Evolutionary conservation across 2,113 vertebrate genomes (phyloP).

Genomic region (Callocephalon fimbriatum): DNA sequence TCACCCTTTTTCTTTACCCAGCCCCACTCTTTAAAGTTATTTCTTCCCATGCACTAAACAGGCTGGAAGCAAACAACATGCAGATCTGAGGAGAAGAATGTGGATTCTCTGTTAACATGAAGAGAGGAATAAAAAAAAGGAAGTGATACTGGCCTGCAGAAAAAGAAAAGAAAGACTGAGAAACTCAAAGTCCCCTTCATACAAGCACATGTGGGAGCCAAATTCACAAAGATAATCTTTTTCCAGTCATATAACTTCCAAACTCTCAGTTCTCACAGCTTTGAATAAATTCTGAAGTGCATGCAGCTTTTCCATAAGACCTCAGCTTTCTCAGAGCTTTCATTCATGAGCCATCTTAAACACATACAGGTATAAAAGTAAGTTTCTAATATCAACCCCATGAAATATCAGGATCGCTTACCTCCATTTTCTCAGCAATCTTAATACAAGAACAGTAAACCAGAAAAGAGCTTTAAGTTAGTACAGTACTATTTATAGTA

Average conservation of each 20-base stretch:
- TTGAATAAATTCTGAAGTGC: neutral
- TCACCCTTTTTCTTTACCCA: neutral
- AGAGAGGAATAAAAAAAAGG: neutral
- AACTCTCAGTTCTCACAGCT: neutral
- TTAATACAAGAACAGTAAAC: neutral
- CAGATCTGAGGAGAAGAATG: neutral
- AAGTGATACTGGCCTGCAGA: neutral
- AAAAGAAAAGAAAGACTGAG: neutral
- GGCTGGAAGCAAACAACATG: neutral
- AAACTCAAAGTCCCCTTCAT: neutral
- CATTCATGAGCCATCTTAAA: neutral
- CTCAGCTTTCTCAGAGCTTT: neutral
- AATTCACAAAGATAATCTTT: neutral
- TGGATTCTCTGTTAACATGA: neutral
- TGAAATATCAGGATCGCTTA: neutral
- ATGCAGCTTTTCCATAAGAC: neutral
- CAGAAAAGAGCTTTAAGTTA: neutral
- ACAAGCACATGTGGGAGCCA: neutral
- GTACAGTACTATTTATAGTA: neutral
- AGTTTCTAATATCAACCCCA: neutral
- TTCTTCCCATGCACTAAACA: neutral
- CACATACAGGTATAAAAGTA: neutral
- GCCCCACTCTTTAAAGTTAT: neutral
- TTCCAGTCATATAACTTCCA: neutral
- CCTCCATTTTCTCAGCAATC: neutral